A percentile compares a stretch with the other conserved stretches of the same genome.
Evolutionary conservation across 2,797 vertebrate species (phyloP).

Genomic region (Sebastes elongatus): DNA sequence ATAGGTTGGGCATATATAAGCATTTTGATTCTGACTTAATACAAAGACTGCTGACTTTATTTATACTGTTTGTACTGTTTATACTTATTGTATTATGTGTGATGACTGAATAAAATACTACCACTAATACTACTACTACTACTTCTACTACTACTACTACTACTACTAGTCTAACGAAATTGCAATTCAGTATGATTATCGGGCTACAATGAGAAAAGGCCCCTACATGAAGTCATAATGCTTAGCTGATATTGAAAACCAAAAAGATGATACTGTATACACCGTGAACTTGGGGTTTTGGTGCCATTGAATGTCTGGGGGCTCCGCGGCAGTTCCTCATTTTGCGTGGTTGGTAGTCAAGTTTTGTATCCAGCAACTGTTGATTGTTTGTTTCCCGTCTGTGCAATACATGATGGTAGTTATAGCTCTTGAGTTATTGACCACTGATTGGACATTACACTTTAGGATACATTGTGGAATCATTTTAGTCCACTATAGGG

Average conservation of each 20-base stretch:
- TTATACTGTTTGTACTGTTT: no score
- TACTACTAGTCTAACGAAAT: no score
- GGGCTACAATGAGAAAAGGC: rapidly evolving
- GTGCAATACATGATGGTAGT: neutral
- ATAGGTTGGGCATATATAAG: no score
- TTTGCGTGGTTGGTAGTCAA: rapidly evolving
- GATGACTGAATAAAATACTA: no score
- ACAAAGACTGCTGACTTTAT: no score
- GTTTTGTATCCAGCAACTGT: neutral
- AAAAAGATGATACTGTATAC: rapidly evolving
- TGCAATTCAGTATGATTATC: no score
- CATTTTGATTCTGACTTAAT: no score
- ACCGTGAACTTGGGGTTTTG: neutral
- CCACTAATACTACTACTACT: no score
- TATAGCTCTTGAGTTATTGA: neutral
- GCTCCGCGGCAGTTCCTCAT: neutral
- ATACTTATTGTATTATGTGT: no score
- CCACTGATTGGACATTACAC: neutral
- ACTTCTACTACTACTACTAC: no score
- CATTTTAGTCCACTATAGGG: no score
- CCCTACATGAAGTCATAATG: no score
- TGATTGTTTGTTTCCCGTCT: neutral
- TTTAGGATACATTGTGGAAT: neutral
- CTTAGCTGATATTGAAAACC: neutral
- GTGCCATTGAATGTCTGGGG: neutral